These are phyloP conservation scores for Drosophila setifemur DNA, from an alignment of 1,140 invertebrate species.

Conservation along the genomic window DNA sequence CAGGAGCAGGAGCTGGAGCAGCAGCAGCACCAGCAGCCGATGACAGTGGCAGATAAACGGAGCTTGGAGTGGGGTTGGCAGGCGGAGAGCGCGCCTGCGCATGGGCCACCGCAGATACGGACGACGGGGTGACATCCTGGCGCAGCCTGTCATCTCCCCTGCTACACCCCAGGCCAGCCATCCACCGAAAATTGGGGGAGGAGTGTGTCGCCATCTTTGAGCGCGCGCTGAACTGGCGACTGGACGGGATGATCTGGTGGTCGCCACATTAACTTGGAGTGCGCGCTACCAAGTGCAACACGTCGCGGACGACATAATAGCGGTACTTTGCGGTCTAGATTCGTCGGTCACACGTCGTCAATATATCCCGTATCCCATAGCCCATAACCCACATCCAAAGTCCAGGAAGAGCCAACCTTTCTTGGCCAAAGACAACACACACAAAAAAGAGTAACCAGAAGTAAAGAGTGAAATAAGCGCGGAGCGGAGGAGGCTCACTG, in stretches of 20 bases:
- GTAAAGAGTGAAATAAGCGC: slow-evolving; percentile 21
- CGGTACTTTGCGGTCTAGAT: slow-evolving; percentile 71
- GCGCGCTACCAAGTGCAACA: slow-evolving; percentile 76
- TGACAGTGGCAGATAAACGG: slow-evolving; percentile 50
- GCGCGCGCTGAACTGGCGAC: slow-evolving; percentile 30
- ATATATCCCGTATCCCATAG: slow-evolving; percentile 27
- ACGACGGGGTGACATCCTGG: slow-evolving; percentile 44
- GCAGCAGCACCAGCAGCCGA: slow-evolving; percentile 34
- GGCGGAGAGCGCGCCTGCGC: slow-evolving; percentile 63
- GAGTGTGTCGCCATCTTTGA: slow-evolving; percentile 75
- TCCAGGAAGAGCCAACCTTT: slow-evolving; percentile 30
- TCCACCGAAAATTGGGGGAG: slow-evolving; percentile 45
- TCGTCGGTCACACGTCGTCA: slow-evolving; percentile 70
- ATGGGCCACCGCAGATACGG: slow-evolving; percentile 41
- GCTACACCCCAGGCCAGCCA: background rate
- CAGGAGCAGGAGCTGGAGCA: slow-evolving; percentile 10
- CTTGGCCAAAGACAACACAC: slow-evolving; percentile 22
- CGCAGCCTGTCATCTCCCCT: background rate
- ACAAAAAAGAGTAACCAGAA: slow-evolving; percentile 19
- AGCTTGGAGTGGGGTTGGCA: slow-evolving; percentile 21
- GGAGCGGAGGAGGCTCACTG: slow-evolving; percentile 3
- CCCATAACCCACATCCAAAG: too few relatives aligned
- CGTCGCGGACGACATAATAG: slow-evolving; percentile 74
- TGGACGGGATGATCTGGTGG: slow-evolving; percentile 52
- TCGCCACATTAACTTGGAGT: slow-evolving; percentile 74